A percentile compares a stretch with the other conserved stretches of the same genome.
These are phyloP conservation scores for Nomada fabriciana DNA, from an alignment of 2,888 invertebrate genomes.

Conservation along the genomic window DNA sequence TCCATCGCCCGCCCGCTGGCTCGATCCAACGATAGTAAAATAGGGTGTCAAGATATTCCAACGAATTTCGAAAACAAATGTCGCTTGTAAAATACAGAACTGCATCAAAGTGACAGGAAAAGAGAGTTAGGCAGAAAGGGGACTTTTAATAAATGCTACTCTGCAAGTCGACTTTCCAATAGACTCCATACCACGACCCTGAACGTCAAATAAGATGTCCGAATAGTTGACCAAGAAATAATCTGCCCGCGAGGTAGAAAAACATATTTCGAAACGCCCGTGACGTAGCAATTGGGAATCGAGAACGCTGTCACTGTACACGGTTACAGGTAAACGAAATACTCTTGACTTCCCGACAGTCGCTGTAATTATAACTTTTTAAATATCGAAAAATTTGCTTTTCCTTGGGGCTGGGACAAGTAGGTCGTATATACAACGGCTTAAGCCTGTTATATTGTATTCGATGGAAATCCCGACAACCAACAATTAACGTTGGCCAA, in stretches of 20 bases:
- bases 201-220: constrained; percentile 1
- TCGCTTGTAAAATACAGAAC: background rate
- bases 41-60: constrained; percentile 1
- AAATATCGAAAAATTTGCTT: background rate
- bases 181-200: background rate
- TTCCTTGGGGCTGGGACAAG: no score
- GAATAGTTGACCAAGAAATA: background rate
- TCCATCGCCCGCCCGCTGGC: background rate
- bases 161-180: background rate
- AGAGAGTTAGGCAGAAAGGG: no score
- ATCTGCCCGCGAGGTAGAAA: background rate
- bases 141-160: background rate
- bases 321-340: background rate
- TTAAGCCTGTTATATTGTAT: no score
- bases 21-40: background rate
- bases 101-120: no score
- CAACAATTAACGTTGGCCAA: no score
- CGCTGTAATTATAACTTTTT: constrained; percentile 1
- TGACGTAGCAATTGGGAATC: background rate
- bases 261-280: background rate
- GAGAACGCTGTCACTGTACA: background rate
- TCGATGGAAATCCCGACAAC: no score
- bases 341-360: background rate
- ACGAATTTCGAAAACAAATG: constrained; percentile 3
- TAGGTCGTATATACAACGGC: no score